Percentiles rank a stretch among this genome's conserved stretches.
These are phyloP conservation scores for Patella caerulea DNA, from an alignment of 2,888 invertebrate species.

Conservation along the genomic window DNA sequence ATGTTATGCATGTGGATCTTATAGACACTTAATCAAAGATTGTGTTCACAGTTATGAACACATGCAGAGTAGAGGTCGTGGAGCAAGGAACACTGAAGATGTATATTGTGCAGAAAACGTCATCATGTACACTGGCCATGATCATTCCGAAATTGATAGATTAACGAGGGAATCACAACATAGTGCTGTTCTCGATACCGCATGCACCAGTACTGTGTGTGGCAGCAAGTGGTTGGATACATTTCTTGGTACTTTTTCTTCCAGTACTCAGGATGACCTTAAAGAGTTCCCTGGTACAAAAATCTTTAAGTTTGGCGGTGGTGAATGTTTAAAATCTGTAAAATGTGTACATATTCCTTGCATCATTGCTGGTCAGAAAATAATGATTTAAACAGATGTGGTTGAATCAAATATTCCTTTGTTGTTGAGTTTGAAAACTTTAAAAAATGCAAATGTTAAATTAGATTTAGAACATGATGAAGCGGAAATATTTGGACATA, in stretches of 20 bases:
- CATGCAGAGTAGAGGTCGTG: too few species aligned
- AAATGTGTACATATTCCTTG: not conserved
- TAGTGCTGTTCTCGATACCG: not conserved
- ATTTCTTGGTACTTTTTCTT: not conserved
- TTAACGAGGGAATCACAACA: not conserved
- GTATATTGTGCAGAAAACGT: not conserved
- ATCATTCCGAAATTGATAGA: not conserved
- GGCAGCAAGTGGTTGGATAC: not conserved
- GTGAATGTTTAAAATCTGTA: not conserved
- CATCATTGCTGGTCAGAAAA: not conserved
- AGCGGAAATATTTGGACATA: not conserved
- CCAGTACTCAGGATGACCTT: not conserved
- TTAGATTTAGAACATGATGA: not conserved
- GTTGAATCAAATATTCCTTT: not conserved
- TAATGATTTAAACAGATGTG: not conserved
- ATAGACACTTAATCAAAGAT: conserved; percentile 8
- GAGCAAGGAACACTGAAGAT: too few species aligned
- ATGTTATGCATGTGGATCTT: conserved; percentile 4
- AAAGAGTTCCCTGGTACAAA: not conserved
- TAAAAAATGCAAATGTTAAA: not conserved
- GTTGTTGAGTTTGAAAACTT: not conserved
- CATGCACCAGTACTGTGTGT: not conserved
- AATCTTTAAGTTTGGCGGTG: not conserved
- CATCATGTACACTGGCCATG: not conserved
- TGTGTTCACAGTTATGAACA: too few species aligned